Base-by-base conservation (phyloP, 2,113 vertebrate genomes). In the Pogona vitticeps region DNA sequence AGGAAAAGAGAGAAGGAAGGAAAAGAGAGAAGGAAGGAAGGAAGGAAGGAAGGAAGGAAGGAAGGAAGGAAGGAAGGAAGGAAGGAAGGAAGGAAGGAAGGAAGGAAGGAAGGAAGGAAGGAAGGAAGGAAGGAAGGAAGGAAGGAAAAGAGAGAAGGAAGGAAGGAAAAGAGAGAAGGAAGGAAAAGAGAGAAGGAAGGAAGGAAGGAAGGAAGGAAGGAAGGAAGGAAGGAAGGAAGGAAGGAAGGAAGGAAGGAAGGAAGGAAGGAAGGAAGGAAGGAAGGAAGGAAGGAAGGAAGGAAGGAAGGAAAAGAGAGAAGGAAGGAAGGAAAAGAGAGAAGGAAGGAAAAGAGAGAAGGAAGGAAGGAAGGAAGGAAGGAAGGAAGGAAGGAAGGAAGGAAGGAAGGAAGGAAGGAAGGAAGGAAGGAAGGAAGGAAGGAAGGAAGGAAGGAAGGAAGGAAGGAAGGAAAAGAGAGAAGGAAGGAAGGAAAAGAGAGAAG, bases 221-320 rank as follows among this genome's bases (percentile, higher is more conserved):
- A 21, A 13, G 13, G 13, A 2, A 3, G 13, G n/a, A n/a, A n/a
- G n/a, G n/a, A 10, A 12, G 14, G 8, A 5, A 0, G 36, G 23
- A 42, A 1, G 67, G 5, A 10, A 52, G 46, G 10, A n/a, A n/a
- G n/a, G 46, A 52, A 52, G 5, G 31, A 21, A 13, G 13, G 13
- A 2, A 3, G 13, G n/a, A n/a, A n/a, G n/a, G n/a, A 10, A 12
- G 14, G 8, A 5, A 0, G 36, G 23, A 42, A 1, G 67, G 5
- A 10, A 52, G 46, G 10, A 52, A 5, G 31, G n/a, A 13, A 5
- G 13, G 1, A 3, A 6, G n/a, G 9, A n/a, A 20, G n/a, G 21
- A 12, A 20, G 8, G 17, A 0, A 20, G 23, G 58, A 1, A 59
- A 5, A 10, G 46, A n/a, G n/a, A n/a, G 10, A 52, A 5, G 31